Conservation (phyloP, 1,140 invertebrate genomes). For the Scaptomyza pallida region DNA sequence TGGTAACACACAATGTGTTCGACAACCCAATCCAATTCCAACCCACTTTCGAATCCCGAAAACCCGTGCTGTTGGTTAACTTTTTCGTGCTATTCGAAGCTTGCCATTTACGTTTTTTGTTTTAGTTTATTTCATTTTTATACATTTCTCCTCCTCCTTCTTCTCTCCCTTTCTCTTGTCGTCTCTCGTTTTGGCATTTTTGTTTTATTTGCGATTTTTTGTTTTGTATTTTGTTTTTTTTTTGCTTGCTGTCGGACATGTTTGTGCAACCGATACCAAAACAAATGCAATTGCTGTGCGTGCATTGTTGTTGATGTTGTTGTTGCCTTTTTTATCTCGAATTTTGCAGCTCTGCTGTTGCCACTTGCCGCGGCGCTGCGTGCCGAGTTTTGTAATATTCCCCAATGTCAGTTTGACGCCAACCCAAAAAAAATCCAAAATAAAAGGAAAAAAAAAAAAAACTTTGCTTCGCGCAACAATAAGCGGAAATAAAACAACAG, state of each 20-base stretch:
- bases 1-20: constrained; percentile 4
- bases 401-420: constrained; percentile 74
- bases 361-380: constrained; percentile 43
- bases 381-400: constrained; percentile 75
- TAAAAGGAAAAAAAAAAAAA: constrained; percentile 14
- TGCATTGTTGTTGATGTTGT: constrained; percentile 21
- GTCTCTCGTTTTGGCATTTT: constrained; percentile 1
- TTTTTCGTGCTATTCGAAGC: constrained; percentile 38
- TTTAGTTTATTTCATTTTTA: constrained; percentile 17
- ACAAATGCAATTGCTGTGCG: constrained; percentile 60
- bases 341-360: constrained; percentile 23
- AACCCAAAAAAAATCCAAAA: no score
- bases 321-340: constrained; percentile 39
- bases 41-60: no score
- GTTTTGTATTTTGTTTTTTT: constrained; percentile 43
- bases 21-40: not conserved
- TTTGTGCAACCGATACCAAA: constrained; percentile 68
- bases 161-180: no score
- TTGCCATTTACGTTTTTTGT: constrained; percentile 37
- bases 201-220: not conserved
- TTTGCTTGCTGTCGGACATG: constrained; percentile 38
- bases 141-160: no score
- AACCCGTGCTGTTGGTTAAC: constrained; percentile 10
- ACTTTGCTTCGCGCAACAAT: constrained; percentile 25
- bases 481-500: constrained; percentile 23